Evolutionary conservation across 2,113 vertebrate genomes (phyloP).

Genomic region (Petrocephalus microphthalmus): DNA sequence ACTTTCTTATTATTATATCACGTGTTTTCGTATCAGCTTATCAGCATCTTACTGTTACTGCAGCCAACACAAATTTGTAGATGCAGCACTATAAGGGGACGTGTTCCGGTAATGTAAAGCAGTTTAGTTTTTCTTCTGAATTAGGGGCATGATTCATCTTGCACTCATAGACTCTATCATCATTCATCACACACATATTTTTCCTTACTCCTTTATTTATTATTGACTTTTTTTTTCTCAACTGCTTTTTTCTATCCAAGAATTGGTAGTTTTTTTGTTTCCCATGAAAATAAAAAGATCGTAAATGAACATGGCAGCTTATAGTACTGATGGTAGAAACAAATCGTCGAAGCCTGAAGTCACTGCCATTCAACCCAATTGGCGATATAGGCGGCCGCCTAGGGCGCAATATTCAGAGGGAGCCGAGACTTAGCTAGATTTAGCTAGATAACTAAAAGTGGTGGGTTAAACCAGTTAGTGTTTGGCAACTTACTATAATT

Average conservation of each 20-base stretch:
- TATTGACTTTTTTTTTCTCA: neutral
- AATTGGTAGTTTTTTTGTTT: neutral
- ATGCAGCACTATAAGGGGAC: neutral
- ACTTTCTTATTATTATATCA: neutral
- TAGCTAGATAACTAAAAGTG: neutral
- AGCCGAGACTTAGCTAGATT: neutral
- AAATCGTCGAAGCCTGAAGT: neutral
- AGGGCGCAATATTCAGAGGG: neutral
- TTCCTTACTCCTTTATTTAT: neutral
- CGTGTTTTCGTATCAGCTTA: neutral
- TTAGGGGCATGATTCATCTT: neutral
- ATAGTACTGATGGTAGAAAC: neutral
- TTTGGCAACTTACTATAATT: neutral
- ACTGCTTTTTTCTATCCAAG: neutral
- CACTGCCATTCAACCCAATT: neutral
- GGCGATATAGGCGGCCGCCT: neutral
- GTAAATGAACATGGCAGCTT: neutral
- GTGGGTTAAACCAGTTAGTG: neutral
- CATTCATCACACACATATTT: neutral
- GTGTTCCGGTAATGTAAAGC: neutral
- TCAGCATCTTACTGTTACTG: neutral
- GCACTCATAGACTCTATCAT: neutral
- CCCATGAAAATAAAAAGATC: neutral
- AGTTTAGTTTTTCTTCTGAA: neutral
- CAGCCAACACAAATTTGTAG: neutral